Percentiles rank a stretch among this genome's conserved stretches.
phyloP scores from a whole-genome alignment of 1,140 invertebrate genomes.

The Manduca sexta region DNA sequence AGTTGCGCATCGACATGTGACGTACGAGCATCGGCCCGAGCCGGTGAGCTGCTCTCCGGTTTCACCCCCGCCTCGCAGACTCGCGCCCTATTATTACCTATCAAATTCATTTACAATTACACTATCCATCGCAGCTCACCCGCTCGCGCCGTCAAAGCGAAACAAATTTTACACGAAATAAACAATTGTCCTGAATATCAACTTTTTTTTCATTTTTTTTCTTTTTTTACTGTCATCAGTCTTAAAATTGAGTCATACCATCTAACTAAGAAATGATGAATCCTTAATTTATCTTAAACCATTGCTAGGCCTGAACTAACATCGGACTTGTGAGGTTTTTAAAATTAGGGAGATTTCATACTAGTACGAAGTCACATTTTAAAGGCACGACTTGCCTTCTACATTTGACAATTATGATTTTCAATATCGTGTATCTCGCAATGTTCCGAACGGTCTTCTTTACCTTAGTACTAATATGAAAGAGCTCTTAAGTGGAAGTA shows the following conservation, averaged over 20 bases:
- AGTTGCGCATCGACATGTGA: constrained; percentile 25
- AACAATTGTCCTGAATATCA: constrained; percentile 51
- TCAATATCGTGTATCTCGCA: too few species aligned
- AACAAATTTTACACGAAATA: constrained; percentile 35
- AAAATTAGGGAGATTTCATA: constrained; percentile 1
- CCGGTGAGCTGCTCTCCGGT: too few species aligned
- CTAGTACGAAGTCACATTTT: background rate
- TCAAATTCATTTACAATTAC: constrained; percentile 33
- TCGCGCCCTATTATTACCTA: too few species aligned
- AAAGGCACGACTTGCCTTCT: background rate
- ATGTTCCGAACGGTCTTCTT: too few species aligned
- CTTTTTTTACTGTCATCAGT: constrained; percentile 65
- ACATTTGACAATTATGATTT: background rate
- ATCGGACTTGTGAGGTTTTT: background rate
- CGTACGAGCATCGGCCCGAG: constrained; percentile 18
- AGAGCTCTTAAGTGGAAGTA: constrained; percentile 31
- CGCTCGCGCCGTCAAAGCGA: constrained; percentile 28
- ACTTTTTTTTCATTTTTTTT: constrained; percentile 36
- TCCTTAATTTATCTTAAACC: constrained; percentile 60
- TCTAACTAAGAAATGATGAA: constrained; percentile 69
- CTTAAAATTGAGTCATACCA: constrained; percentile 72
- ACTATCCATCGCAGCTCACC: constrained; percentile 31
- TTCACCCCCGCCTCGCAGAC: too few species aligned
- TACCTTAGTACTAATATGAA: background rate
- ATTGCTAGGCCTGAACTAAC: constrained; percentile 57